Conservation (phyloP, 2,888 invertebrate genomes). For the Limnephilus rhombicus region DNA sequence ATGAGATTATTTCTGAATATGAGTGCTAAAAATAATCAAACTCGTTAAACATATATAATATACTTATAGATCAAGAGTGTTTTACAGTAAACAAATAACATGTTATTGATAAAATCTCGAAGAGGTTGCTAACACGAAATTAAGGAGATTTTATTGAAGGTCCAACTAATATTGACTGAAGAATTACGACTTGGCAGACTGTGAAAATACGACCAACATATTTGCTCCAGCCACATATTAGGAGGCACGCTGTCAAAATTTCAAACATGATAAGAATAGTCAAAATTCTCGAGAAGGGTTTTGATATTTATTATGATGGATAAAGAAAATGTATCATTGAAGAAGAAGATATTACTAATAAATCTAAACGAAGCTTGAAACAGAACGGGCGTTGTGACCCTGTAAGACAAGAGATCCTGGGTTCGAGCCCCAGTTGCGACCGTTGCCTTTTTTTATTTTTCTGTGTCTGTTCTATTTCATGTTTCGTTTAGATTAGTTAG, state of each 20-base stretch:
- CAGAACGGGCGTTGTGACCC: no score
- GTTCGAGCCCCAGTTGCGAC: no score
- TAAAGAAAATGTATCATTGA: no score
- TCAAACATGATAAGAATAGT: not conserved
- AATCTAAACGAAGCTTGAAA: no score
- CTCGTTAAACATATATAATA: not conserved
- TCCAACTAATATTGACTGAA: not conserved
- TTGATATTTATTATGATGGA: not conserved
- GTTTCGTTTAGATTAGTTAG: no score
- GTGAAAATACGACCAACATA: not conserved
- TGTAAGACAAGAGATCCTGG: no score
- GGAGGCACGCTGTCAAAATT: not conserved
- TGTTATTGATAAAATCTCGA: not conserved
- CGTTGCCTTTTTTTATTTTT: no score
- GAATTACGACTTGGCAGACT: not conserved
- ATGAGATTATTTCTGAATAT: not conserved
- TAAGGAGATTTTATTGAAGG: not conserved
- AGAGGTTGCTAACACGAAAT: conserved; percentile 1
- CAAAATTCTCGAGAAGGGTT: not conserved
- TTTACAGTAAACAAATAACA: not conserved
- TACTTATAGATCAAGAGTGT: not conserved
- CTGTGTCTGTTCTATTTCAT: no score
- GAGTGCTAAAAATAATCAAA: not conserved
- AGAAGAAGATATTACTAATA: no score
- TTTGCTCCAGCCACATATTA: not conserved